A percentile compares a stretch with the other conserved stretches of the same genome.
phyloP scores from a whole-genome alignment of 2,888 invertebrate species.

The Dromius quadrimaculatus region DNA sequence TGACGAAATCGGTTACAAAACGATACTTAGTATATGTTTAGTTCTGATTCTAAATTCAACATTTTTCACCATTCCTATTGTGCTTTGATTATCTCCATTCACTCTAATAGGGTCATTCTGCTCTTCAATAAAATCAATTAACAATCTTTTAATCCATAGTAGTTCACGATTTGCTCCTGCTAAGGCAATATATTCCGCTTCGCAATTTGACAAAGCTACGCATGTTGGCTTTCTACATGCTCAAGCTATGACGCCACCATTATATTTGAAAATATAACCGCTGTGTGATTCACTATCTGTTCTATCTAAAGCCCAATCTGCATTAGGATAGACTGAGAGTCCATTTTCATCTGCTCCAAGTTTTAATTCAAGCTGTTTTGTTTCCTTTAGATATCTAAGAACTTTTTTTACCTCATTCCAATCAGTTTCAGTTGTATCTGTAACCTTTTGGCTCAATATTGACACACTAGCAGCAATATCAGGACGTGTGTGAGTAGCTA shows the following conservation, averaged over 20 bases:
- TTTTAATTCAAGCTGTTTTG: conserved; percentile 49
- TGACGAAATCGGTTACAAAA: neutral
- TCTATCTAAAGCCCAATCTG: conserved; percentile 59
- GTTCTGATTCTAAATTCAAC: neutral
- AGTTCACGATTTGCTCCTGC: conserved; percentile 36
- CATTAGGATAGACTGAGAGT: conserved; percentile 58
- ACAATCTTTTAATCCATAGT: conserved; percentile 1
- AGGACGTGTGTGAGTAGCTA: neutral
- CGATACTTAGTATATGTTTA: neutral
- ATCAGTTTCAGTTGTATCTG: neutral
- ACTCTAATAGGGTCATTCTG: neutral
- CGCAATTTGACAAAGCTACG: conserved; percentile 53
- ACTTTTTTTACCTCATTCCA: conserved; percentile 55
- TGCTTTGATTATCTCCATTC: neutral
- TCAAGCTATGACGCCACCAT: conserved; percentile 56
- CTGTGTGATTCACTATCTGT: conserved; percentile 57
- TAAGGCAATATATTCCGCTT: conserved; percentile 35
- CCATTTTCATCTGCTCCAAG: conserved; percentile 11
- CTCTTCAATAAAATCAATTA: neutral
- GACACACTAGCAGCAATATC: neutral
- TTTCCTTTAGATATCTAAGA: conserved; percentile 55
- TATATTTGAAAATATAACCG: too few species aligned
- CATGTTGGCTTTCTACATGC: conserved; percentile 56
- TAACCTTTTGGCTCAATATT: neutral
- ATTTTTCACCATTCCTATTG: neutral